phyloP scores from a whole-genome alignment of 2,797 vertebrate genomes.

The Pterois miles region DNA sequence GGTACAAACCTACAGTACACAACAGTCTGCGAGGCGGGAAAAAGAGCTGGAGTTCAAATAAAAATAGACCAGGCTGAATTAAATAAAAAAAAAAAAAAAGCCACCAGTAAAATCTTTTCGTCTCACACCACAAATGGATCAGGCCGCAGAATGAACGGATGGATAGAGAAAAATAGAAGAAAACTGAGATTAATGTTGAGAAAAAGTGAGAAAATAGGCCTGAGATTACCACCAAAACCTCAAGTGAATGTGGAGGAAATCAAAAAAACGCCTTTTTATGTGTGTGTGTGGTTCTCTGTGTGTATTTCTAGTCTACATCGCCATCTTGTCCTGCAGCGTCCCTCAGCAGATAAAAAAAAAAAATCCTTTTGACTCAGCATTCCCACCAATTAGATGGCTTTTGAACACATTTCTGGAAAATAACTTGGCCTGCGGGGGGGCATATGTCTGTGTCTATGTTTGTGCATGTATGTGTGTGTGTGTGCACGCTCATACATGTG shows the following conservation, averaged over 20 bases:
- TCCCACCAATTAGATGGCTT: constrained; percentile 57
- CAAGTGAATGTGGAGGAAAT: constrained; percentile 36
- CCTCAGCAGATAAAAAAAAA: constrained; percentile 22
- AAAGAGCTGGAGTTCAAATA: constrained; percentile 52
- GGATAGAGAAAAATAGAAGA: background rate
- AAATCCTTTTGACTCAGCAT: constrained; percentile 40
- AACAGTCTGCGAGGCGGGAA: constrained; percentile 5
- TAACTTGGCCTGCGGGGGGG: constrained; percentile 40
- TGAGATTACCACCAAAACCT: constrained; percentile 49
- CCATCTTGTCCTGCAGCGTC: constrained; percentile 33
- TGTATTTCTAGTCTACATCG: constrained; percentile 8
- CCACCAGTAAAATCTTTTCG: constrained; percentile 32
- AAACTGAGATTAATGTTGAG: constrained; percentile 31
- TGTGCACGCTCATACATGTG: background rate
- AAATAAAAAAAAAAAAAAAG: background rate
- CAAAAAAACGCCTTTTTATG: constrained; percentile 26
- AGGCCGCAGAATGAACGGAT: constrained; percentile 1
- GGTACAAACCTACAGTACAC: background rate
- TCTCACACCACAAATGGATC: constrained; percentile 51
- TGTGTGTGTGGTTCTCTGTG: constrained; percentile 15
- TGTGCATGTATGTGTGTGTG: constrained; percentile 16
- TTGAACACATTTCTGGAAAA: constrained; percentile 70
- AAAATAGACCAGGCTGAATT: constrained; percentile 28
- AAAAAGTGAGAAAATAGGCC: constrained; percentile 50
- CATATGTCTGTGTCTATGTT: constrained; percentile 26